Base-by-base conservation (phyloP, 2,888 invertebrate species). In the Isoperla grammatica region DNA sequence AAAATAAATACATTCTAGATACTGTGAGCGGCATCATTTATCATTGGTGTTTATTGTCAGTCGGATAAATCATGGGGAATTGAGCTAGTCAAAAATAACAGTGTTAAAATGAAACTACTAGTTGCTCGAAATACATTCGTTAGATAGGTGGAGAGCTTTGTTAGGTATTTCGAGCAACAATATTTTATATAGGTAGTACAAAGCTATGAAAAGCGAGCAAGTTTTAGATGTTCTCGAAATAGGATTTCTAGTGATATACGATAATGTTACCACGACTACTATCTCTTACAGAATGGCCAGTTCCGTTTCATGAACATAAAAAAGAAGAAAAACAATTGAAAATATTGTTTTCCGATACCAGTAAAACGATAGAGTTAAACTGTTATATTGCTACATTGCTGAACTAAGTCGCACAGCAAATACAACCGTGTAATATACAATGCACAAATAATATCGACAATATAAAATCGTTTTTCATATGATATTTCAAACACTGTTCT, bases 171-270 rank as follows among this genome's bases (percentile, higher is more conserved):
- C 29, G 8, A 6, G 29, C 8, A 29, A 29, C 8, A 29, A 29
- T 29, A 29, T 29, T 29, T 29, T 8, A 29, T 29, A 6, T 29
- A 29, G 29, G 29, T 29, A 29, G 29, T 29, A 29, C 5, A 8
- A 57, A 50, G 60, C 56, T 61, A 65, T 63, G 64, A 65, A 67
- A 68, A 63, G 64, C 61, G 65, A 60, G 60, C 62, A 63, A 65
- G 66, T 66, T 65, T 67, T 66, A 59, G 46, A 66, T 67, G 65
- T 65, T 64, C 67, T 66, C 62, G 42, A 65, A 68, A 67, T 67
- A 64, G 66, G 66, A 68, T 67, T 67, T 66, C 66, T 64, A 66
- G 60, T 68, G 66, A 68, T 67, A 66, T 65, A 67, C 65, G 65
- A 64, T 67, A 65, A 67, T 67, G 64, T 66, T 63, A 60, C 64